Conservation (phyloP, 1,140 invertebrate genomes). For the Dysdera silvatica region DNA sequence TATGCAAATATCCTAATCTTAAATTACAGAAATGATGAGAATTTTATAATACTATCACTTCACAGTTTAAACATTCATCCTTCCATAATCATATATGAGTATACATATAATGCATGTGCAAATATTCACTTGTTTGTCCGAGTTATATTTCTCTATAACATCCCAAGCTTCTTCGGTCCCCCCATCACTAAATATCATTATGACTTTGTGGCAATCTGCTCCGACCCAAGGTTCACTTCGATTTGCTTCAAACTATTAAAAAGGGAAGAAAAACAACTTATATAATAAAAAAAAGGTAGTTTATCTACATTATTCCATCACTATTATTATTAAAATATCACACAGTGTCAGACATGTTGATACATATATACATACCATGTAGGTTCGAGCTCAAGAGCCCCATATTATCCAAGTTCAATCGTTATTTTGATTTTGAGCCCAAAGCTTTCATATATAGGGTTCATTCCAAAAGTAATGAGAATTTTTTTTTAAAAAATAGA, state of each 20-base stretch:
- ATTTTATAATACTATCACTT: neutral
- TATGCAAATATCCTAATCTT: slow-evolving; percentile 41
- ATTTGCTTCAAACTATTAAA: slow-evolving; percentile 31
- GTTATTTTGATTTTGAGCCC: too few relatives aligned
- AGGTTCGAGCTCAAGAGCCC: too few relatives aligned
- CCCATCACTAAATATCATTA: slow-evolving; percentile 58
- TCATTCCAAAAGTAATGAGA: too few relatives aligned
- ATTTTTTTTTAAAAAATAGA: too few relatives aligned
- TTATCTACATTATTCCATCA: too few relatives aligned
- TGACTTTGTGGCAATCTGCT: slow-evolving; percentile 53
- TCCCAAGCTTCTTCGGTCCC: slow-evolving; percentile 53
- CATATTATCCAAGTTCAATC: too few relatives aligned
- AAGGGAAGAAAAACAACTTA: neutral
- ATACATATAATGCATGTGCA: neutral
- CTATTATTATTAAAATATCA: too few relatives aligned
- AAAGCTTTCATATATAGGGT: too few relatives aligned
- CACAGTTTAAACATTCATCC: neutral
- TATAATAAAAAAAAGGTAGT: too few relatives aligned
- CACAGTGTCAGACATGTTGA: too few relatives aligned
- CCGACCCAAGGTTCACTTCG: slow-evolving; percentile 33
- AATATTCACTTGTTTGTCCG: slow-evolving; percentile 40
- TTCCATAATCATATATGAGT: neutral
- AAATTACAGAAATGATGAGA: slow-evolving; percentile 5
- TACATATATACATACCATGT: too few relatives aligned
- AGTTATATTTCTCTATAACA: slow-evolving; percentile 49